These are phyloP conservation scores for Oenanthe melanoleuca DNA, from an alignment of 2,113 vertebrate genomes.

Conservation along the genomic window DNA sequence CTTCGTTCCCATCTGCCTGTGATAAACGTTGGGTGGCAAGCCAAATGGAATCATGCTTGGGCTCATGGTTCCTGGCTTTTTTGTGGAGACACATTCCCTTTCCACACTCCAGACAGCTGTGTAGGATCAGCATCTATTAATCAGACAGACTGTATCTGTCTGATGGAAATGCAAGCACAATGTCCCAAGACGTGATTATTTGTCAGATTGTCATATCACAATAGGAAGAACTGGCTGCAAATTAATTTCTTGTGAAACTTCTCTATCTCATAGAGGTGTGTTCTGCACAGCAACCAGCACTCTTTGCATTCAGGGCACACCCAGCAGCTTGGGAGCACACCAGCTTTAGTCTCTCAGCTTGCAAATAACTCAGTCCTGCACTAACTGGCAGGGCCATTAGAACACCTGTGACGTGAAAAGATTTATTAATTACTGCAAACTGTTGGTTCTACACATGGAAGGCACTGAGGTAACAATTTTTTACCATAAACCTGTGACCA, in stretches of 20 bases:
- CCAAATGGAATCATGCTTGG: rapidly evolving
- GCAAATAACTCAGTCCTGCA: background rate
- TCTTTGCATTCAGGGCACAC: background rate
- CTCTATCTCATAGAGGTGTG: background rate
- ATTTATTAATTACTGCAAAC: background rate
- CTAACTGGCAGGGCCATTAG: background rate
- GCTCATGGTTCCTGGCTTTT: background rate
- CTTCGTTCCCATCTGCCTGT: background rate
- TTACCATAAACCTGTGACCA: background rate
- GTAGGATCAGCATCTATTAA: background rate
- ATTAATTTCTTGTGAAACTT: background rate
- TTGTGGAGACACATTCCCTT: background rate
- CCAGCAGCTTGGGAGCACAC: background rate
- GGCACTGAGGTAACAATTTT: background rate
- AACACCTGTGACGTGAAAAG: background rate
- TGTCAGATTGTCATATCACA: background rate
- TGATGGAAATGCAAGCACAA: background rate
- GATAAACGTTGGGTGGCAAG: background rate
- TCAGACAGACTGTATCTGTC: background rate
- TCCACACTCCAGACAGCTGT: background rate
- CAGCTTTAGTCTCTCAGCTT: background rate
- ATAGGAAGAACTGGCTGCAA: background rate
- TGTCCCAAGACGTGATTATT: background rate
- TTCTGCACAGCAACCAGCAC: background rate
- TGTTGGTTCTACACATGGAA: background rate